phyloP scores from a whole-genome alignment of 2,888 invertebrate genomes.

The Oscheius sp. region DNA sequence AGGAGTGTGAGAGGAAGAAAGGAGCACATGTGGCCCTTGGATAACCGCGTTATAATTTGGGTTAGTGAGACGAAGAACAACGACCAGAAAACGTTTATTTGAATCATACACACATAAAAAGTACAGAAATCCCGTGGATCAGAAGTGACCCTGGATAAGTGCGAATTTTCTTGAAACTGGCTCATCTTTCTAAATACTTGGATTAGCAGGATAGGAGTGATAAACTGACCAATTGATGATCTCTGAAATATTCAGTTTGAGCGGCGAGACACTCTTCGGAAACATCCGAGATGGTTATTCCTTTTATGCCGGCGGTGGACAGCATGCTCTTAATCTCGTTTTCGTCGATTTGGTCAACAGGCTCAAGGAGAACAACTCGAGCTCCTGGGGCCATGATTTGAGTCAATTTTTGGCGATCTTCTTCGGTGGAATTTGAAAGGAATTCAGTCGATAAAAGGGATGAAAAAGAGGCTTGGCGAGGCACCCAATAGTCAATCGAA shows the following conservation, averaged over 20 bases:
- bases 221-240: slow-evolving; percentile 38
- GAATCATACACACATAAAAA: slow-evolving; percentile 1
- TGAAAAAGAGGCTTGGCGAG: slow-evolving; percentile 54
- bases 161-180: slow-evolving; percentile 31
- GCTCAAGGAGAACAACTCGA: slow-evolving; percentile 48
- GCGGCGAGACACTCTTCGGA: slow-evolving; percentile 38
- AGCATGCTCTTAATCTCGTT: slow-evolving; percentile 18
- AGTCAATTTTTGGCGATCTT: slow-evolving; percentile 31
- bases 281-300: slow-evolving; percentile 40
- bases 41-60: neutral
- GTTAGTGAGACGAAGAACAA: neutral
- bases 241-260: slow-evolving; percentile 47
- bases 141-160: slow-evolving; percentile 39
- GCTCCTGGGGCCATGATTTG: slow-evolving; percentile 45
- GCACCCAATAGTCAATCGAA: slow-evolving; percentile 48
- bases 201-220: neutral
- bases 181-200: neutral
- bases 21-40: slow-evolving; percentile 8
- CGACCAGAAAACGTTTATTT: neutral
- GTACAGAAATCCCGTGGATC: slow-evolving; percentile 23
- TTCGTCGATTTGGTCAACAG: slow-evolving; percentile 39
- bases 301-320: slow-evolving; percentile 23
- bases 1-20: neutral
- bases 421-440: slow-evolving; percentile 42
- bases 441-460: slow-evolving; percentile 59